Conservation (phyloP, 1,140 invertebrate species). For the Lanistes nyassanus region DNA sequence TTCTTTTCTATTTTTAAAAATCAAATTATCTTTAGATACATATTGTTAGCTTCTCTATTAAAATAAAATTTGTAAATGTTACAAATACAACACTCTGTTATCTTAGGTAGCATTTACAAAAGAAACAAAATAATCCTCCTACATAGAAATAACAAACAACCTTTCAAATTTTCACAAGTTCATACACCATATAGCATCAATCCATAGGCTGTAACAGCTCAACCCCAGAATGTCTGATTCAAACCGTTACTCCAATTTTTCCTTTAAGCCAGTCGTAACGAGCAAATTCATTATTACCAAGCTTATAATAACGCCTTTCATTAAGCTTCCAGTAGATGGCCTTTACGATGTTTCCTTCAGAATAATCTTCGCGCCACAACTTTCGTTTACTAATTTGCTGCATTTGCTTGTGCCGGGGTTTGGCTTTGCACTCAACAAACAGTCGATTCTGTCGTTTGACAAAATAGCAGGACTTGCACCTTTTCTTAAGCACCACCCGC, state of each 20-base stretch:
- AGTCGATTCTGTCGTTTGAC: slow-evolving; percentile 75
- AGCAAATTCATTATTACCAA: slow-evolving; percentile 13
- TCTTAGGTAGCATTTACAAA: too few species aligned
- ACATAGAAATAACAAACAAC: background rate
- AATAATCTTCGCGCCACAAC: slow-evolving; percentile 37
- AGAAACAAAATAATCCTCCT: background rate
- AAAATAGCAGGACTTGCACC: slow-evolving; percentile 83
- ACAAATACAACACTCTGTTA: too few species aligned
- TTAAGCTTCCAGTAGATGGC: slow-evolving; percentile 26
- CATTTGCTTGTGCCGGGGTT: slow-evolving; percentile 84
- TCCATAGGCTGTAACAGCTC: background rate
- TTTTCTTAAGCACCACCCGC: slow-evolving; percentile 71
- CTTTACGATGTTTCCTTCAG: slow-evolving; percentile 24
- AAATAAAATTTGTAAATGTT: too few species aligned
- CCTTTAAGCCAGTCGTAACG: slow-evolving; percentile 16
- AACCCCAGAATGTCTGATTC: background rate
- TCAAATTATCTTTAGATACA: too few species aligned
- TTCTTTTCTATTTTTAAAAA: too few species aligned
- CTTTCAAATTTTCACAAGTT: background rate
- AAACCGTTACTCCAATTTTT: slow-evolving; percentile 15
- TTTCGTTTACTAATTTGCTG: slow-evolving; percentile 69
- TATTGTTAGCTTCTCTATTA: too few species aligned
- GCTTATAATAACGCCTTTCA: slow-evolving; percentile 25
- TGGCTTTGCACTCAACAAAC: slow-evolving; percentile 79
- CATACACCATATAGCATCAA: background rate